A percentile compares a stretch with the other conserved stretches of the same genome.
These are phyloP conservation scores for Ornithorhynchus anatinus DNA, from an alignment of 2,113 vertebrate species.

Conservation along the genomic window DNA sequence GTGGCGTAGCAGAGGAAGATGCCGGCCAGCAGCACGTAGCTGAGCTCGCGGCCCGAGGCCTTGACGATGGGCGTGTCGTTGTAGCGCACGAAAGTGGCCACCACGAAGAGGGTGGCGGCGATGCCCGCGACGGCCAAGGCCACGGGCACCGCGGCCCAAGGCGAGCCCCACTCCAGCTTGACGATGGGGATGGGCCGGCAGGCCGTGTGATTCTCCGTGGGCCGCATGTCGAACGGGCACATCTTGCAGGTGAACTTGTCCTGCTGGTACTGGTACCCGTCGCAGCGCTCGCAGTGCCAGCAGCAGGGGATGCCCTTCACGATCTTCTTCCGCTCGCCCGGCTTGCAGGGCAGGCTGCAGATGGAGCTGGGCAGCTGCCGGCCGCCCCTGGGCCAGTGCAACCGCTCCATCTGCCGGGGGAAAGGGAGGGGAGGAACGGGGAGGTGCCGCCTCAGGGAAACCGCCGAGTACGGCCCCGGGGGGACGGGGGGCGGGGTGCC, in stretches of 20 bases:
- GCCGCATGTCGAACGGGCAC: slow-evolving; percentile 89
- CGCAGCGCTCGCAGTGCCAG: slow-evolving; percentile 95
- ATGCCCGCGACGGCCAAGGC: slow-evolving; percentile 91
- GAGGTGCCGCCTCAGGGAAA: not conserved
- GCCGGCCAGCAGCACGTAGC: slow-evolving; percentile 92
- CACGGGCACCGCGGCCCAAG: slow-evolving; percentile 91
- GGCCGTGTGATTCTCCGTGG: slow-evolving; percentile 90
- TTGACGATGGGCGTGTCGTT: slow-evolving; percentile 96
- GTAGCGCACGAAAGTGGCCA: slow-evolving; percentile 90
- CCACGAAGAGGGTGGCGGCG: slow-evolving; percentile 88
- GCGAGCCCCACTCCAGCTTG: slow-evolving; percentile 93
- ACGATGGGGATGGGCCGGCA: slow-evolving; percentile 91
- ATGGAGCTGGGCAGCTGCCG: slow-evolving; percentile 86
- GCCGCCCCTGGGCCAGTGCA: slow-evolving; percentile 86
- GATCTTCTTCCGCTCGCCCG: slow-evolving; percentile 89
- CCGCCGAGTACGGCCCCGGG: too few relatives aligned
- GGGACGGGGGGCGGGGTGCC: too few relatives aligned
- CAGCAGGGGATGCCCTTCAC: slow-evolving; percentile 96
- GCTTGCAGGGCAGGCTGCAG: slow-evolving; percentile 91
- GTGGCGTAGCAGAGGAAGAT: slow-evolving; percentile 96
- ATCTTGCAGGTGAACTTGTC: slow-evolving; percentile 92
- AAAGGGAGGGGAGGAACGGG: not conserved
- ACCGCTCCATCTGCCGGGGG: slow-evolving; percentile 78
- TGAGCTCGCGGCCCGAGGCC: slow-evolving; percentile 93
- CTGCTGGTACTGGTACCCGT: slow-evolving; percentile 93